Conservation (phyloP, 2,113 vertebrate genomes). For the Montifringilla adamsi region DNA sequence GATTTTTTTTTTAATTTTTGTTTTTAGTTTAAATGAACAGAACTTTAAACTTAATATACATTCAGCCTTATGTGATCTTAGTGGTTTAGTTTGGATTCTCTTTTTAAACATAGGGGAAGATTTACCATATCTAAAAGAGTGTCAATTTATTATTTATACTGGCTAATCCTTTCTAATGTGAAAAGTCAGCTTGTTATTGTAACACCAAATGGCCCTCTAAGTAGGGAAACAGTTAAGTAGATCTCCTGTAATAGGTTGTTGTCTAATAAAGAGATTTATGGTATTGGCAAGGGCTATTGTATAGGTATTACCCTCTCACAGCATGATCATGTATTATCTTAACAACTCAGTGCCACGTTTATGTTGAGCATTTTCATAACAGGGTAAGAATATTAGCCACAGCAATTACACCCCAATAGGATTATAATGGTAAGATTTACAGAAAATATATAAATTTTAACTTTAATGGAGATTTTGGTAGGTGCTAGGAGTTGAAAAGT, state of each 20-base stretch:
- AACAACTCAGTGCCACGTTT: slow-evolving; percentile 76
- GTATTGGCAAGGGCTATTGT: slow-evolving; percentile 75
- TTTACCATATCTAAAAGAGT: slow-evolving; percentile 53
- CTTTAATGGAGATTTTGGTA: slow-evolving; percentile 19
- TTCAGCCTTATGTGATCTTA: not conserved
- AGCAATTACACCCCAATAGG: slow-evolving; percentile 84
- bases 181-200: slow-evolving; percentile 71
- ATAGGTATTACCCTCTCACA: slow-evolving; percentile 75
- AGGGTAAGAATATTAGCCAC: slow-evolving; percentile 77
- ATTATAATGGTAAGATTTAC: slow-evolving; percentile 75
- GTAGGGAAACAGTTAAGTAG: slow-evolving; percentile 74
- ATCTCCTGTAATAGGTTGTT: slow-evolving; percentile 70
- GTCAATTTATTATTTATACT: slow-evolving; percentile 72
- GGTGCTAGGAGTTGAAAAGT: slow-evolving; percentile 28
- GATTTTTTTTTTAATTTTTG: not conserved
- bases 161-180: slow-evolving; percentile 71
- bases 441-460: slow-evolving; percentile 16
- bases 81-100: slow-evolving; percentile 31
- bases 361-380: slow-evolving; percentile 76
- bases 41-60: not conserved
- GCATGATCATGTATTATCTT: slow-evolving; percentile 77
- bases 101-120: slow-evolving; percentile 27
- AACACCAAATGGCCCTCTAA: slow-evolving; percentile 71
- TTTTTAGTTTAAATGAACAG: not conserved
- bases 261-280: slow-evolving; percentile 79